These are phyloP conservation scores for Pseudomyrmex flavicornis DNA, from an alignment of 1,140 invertebrate genomes.

Conservation along the genomic window DNA sequence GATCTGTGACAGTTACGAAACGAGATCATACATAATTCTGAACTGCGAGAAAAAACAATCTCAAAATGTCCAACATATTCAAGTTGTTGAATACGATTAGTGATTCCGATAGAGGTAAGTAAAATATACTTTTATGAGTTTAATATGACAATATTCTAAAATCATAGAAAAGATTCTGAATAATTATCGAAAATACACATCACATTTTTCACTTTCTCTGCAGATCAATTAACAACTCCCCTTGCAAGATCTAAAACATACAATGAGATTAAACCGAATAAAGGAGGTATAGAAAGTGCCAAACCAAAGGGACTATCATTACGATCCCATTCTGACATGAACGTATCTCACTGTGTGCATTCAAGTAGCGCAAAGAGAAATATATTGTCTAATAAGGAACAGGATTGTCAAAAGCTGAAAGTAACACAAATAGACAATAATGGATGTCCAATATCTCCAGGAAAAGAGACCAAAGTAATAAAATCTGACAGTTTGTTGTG, in stretches of 20 bases:
- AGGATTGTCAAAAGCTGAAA: slow-evolving; percentile 36
- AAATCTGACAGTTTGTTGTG: neutral
- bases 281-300: slow-evolving; percentile 14
- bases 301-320: slow-evolving; percentile 76
- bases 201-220: slow-evolving; percentile 9
- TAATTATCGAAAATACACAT: neutral
- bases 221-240: slow-evolving; percentile 36
- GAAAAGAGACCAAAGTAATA: slow-evolving; percentile 67
- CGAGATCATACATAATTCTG: too few relatives aligned
- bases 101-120: slow-evolving; percentile 52
- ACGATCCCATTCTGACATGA: slow-evolving; percentile 73
- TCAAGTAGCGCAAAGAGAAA: slow-evolving; percentile 3
- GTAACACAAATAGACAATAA: slow-evolving; percentile 51
- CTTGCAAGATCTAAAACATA: slow-evolving; percentile 45
- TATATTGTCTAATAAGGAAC: slow-evolving; percentile 1
- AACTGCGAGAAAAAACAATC: neutral
- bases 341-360: slow-evolving; percentile 44
- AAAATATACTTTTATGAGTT: slow-evolving; percentile 1
- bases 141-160: neutral
- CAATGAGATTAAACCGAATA: slow-evolving; percentile 43
- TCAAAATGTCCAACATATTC: slow-evolving; percentile 75
- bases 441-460: slow-evolving; percentile 57
- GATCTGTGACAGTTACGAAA: neutral
- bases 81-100: slow-evolving; percentile 64
- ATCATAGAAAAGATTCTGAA: neutral